These are phyloP conservation scores for Digitonthophagus gazella DNA, from an alignment of 2,888 invertebrate genomes.

Conservation along the genomic window DNA sequence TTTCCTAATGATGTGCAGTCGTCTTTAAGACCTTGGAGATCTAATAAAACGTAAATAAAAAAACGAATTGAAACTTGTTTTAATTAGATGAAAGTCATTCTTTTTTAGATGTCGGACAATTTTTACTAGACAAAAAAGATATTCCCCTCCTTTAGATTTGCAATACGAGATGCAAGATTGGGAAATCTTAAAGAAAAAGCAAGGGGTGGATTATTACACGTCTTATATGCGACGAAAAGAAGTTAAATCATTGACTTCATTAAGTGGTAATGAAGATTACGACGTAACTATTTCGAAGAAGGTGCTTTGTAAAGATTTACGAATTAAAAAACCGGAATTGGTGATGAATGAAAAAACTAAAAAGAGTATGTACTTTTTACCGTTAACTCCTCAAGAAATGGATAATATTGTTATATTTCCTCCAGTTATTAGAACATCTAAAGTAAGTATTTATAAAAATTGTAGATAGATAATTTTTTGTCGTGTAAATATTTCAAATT, in stretches of 20 bases:
- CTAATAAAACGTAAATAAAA: background rate
- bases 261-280: background rate
- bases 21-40: background rate
- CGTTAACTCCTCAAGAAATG: background rate
- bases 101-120: background rate
- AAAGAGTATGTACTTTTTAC: background rate
- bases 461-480: background rate
- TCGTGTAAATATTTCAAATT: too few relatives aligned
- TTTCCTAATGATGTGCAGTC: background rate
- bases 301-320: constrained; percentile 1
- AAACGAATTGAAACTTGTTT: too few relatives aligned
- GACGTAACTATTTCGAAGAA: background rate
- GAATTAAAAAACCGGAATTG: background rate
- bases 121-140: background rate
- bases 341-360: background rate
- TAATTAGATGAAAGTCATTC: background rate
- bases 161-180: background rate
- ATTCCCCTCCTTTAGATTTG: background rate
- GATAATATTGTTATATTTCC: background rate
- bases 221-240: background rate
- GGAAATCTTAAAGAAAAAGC: background rate
- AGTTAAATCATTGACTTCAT: background rate
- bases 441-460: too few relatives aligned
- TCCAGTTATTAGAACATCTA: background rate
- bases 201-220: background rate